Evolutionary conservation across 2,797 vertebrate genomes (phyloP).

Genomic region (Tadarida brasiliensis): DNA sequence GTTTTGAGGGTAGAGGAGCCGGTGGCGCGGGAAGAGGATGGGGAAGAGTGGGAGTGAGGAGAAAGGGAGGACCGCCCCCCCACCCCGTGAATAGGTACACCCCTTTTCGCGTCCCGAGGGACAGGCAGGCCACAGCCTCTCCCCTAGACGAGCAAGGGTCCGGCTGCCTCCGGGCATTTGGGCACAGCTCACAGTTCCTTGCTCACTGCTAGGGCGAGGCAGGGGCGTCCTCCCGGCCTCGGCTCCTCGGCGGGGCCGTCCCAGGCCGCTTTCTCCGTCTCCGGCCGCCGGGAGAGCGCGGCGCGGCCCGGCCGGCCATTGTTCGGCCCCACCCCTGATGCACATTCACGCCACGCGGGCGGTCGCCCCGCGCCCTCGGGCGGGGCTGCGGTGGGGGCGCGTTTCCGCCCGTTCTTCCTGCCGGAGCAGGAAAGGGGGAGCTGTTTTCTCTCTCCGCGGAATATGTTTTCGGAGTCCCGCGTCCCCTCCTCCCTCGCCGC

Average conservation of each 20-base stretch:
- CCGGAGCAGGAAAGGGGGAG: slow-evolving; percentile 84
- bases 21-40: neutral
- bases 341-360: slow-evolving; percentile 61
- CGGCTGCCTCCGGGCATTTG: accelerated
- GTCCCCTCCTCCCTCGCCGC: slow-evolving; percentile 64
- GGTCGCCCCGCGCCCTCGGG: slow-evolving; percentile 71
- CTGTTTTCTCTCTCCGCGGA: slow-evolving; percentile 79
- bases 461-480: slow-evolving; percentile 60
- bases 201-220: neutral
- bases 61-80: neutral
- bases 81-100: neutral
- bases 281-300: neutral
- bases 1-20: neutral
- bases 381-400: slow-evolving; percentile 82
- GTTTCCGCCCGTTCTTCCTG: slow-evolving; percentile 88
- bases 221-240: neutral
- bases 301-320: slow-evolving; percentile 51
- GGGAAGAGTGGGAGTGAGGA: neutral
- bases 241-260: neutral
- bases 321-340: slow-evolving; percentile 82
- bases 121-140: neutral
- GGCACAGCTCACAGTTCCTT: neutral
- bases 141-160: neutral
- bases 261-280: accelerated
- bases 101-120: neutral